A percentile compares a stretch with the other conserved stretches of the same genome.
Conservation (phyloP, 2,888 invertebrate species). For the Ypsolopha scabrella region DNA sequence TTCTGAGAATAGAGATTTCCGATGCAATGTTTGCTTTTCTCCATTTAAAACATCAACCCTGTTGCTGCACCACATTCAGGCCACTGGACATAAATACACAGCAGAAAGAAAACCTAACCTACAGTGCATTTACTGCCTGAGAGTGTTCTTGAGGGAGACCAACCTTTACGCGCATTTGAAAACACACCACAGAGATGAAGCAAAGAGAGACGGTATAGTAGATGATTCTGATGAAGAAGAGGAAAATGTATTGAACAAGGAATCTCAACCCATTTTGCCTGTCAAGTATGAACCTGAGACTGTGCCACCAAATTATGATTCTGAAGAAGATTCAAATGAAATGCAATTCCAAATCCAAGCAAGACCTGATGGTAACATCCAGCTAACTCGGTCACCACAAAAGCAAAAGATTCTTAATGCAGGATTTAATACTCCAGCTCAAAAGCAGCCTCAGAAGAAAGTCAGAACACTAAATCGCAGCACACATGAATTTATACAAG, state of each 20-base stretch:
- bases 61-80: slow-evolving; percentile 64
- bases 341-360: slow-evolving; percentile 43
- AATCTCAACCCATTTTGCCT: neutral
- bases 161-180: slow-evolving; percentile 80
- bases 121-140: slow-evolving; percentile 81
- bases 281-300: slow-evolving; percentile 3
- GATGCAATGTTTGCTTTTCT: slow-evolving; percentile 70
- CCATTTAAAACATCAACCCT: slow-evolving; percentile 51
- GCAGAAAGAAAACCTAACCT: slow-evolving; percentile 54
- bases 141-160: slow-evolving; percentile 75
- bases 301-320: too few relatives aligned
- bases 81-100: slow-evolving; percentile 64
- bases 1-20: slow-evolving; percentile 48
- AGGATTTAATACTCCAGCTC: slow-evolving; percentile 25
- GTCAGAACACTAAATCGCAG: slow-evolving; percentile 57
- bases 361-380: slow-evolving; percentile 58
- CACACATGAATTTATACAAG: slow-evolving; percentile 36
- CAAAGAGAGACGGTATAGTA: slow-evolving; percentile 72
- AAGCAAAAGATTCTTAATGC: slow-evolving; percentile 57
- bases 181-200: slow-evolving; percentile 73
- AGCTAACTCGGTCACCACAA: slow-evolving; percentile 30
- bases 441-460: slow-evolving; percentile 37
- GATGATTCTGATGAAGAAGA: slow-evolving; percentile 67
- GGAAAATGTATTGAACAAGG: slow-evolving; percentile 5
- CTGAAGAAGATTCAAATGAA: slow-evolving; percentile 15